Evolutionary conservation across 1,140 invertebrate species (phyloP).

Genomic region (Holcopasites calliopsidis): DNA sequence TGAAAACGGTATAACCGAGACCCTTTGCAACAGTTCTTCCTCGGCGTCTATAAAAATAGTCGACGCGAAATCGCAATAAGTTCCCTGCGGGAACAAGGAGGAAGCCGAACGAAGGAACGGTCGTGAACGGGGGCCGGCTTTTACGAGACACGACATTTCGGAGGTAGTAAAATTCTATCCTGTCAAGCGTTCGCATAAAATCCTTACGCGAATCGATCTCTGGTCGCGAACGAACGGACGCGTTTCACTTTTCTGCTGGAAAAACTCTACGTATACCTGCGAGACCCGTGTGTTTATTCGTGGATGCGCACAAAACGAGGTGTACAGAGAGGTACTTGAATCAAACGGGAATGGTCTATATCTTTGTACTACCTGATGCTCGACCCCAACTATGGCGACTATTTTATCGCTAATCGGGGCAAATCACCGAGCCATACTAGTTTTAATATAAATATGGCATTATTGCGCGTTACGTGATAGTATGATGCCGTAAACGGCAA

Average conservation of each 20-base stretch:
- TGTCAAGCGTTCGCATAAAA: constrained; percentile 68
- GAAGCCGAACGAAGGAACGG: constrained; percentile 50
- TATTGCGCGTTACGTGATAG: too few relatives aligned
- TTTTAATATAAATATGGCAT: too few relatives aligned
- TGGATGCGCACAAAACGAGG: too few relatives aligned
- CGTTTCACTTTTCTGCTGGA: not conserved
- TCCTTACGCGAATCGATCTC: constrained; percentile 26
- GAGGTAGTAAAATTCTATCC: constrained; percentile 68
- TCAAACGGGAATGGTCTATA: too few relatives aligned
- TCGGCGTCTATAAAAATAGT: constrained; percentile 60
- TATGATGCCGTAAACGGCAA: too few relatives aligned
- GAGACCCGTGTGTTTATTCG: not conserved
- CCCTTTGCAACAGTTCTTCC: constrained; percentile 46
- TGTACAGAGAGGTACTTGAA: too few relatives aligned
- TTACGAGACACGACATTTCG: constrained; percentile 67
- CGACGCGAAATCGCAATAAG: constrained; percentile 60
- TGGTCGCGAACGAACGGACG: constrained; percentile 27
- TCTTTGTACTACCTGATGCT: too few relatives aligned
- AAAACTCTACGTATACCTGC: not conserved
- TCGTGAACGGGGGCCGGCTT: constrained; percentile 58
- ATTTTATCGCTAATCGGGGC: too few relatives aligned
- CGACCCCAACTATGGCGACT: too few relatives aligned
- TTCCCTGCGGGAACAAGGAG: constrained; percentile 57
- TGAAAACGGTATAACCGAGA: constrained; percentile 55
- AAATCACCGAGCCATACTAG: too few relatives aligned